phyloP scores from a whole-genome alignment of 37 sponge, comb jelly and placozoan genomes.

The Trichoplax adhaerens region DNA sequence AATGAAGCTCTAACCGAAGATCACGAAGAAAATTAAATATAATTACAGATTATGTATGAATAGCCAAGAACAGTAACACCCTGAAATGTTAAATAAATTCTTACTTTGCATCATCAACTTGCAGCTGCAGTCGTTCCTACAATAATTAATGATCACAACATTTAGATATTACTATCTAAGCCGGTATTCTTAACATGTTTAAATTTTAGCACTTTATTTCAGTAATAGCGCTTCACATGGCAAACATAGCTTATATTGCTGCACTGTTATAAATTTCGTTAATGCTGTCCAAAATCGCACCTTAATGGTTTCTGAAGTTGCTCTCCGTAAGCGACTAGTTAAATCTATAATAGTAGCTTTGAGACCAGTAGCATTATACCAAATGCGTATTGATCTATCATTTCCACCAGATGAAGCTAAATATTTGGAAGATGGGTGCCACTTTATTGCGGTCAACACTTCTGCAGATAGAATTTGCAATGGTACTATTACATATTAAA shows the following conservation, averaged over 20 bases:
- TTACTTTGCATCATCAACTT: slow-evolving; percentile 18
- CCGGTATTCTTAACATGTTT: not conserved
- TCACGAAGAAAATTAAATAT: too few species aligned
- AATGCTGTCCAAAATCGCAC: slow-evolving; percentile 1
- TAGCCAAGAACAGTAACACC: too few species aligned
- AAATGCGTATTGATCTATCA: slow-evolving; percentile 46
- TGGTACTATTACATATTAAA: slow-evolving; percentile 5
- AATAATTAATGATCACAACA: not conserved
- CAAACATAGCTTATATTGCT: too few species aligned
- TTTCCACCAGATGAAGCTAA: slow-evolving; percentile 42
- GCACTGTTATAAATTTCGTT: too few species aligned
- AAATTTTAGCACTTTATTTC: too few species aligned
- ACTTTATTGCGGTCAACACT: slow-evolving; percentile 24
- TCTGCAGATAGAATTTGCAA: slow-evolving; percentile 16
- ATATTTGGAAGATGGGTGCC: slow-evolving; percentile 40
- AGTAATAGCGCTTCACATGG: too few species aligned
- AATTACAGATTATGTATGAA: too few species aligned
- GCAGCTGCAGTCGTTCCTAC: slow-evolving; percentile 17
- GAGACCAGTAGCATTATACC: slow-evolving; percentile 59
- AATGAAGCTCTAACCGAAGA: too few species aligned
- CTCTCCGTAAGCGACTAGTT: slow-evolving; percentile 22
- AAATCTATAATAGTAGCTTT: slow-evolving; percentile 25
- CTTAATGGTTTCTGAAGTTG: slow-evolving; percentile 42
- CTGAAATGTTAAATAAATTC: not conserved
- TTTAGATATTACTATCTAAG: not conserved